phyloP scores from a whole-genome alignment of 1,140 invertebrate genomes.

The Listronotus bonariensis region DNA sequence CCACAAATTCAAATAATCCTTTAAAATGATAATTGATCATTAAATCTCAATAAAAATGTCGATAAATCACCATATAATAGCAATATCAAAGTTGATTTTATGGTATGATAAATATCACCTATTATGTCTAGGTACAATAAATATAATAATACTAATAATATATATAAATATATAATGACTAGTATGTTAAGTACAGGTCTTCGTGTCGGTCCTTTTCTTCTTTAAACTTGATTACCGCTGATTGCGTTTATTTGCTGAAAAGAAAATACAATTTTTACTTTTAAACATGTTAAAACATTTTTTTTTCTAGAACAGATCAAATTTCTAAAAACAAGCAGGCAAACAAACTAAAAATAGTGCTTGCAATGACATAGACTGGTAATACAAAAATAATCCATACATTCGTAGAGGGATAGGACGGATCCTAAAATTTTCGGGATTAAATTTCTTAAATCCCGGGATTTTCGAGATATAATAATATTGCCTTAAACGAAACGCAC shows the following conservation, averaged over 20 bases:
- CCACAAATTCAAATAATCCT: no score
- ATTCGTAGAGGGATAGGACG: not conserved
- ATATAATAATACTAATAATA: conserved; percentile 4
- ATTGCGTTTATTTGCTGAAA: conserved; percentile 52
- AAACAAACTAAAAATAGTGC: not conserved
- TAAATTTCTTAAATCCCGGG: no score
- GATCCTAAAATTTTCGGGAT: no score
- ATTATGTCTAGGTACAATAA: not conserved
- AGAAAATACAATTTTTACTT: conserved; percentile 24
- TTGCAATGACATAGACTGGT: not conserved
- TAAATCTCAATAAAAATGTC: no score
- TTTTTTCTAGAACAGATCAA: conserved; percentile 1
- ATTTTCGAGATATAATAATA: no score
- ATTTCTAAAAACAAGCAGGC: conserved; percentile 10
- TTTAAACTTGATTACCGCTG: conserved; percentile 52
- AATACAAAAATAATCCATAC: conserved; percentile 12
- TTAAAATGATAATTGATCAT: no score
- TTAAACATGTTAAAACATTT: not conserved
- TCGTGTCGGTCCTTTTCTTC: not conserved
- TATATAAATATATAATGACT: not conserved
- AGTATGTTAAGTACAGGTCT: no score
- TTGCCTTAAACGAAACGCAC: no score
- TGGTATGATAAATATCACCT: no score
- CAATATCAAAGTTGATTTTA: no score
- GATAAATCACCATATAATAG: no score